Evolutionary conservation across 2,797 vertebrate species (phyloP), one percentile per base, ranked within the genome.

Genomic region (Amphiprion clarkii): DNA sequence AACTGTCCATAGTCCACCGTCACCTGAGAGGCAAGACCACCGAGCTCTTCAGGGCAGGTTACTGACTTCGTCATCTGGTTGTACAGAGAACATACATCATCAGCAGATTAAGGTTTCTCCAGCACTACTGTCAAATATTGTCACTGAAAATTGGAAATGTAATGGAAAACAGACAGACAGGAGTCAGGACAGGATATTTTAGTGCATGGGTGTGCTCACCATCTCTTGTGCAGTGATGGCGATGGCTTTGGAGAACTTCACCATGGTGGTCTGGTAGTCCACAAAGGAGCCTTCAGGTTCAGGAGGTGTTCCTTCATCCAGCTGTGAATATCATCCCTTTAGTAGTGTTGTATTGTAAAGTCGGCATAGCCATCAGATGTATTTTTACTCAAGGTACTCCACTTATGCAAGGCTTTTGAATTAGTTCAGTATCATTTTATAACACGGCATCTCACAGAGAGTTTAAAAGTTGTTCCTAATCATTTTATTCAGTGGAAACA

Each of bases 171-270:
- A 55, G 42, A 77, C 31, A 57, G 55, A 7, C 21, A 46, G 49
- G 51, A 55, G 8, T n/a, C 7, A 21, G 23, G 27, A 6, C 6
- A 46, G 16, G 31, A 64, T 63, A 11, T 23, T 4, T 21, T 9
- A 53, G 17, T 21, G 21, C 21, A 44, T 23, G 31, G 2, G 27
- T 58, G 17, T 51, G 27, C 96, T 97, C 94, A 99, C 98, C 98
- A 99, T 99, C 93, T 99, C 98, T 88, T 99, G 98, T 27, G 98
- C 96, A 2, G 97, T 99, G 82, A 99, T 96, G 1, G 98, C 97
- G 44, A 99, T 98, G 57, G 97, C 97, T 93, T 99, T 99, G 79
- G 98, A 99, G 67, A 96, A 99, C 90, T 98, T 99, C 80, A 99
- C 98, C 93, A 97, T 98, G 0, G 97, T 99, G 19, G 98, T 99